Conservation (phyloP, 2,797 vertebrate genomes). For the Picus viridis region DNA sequence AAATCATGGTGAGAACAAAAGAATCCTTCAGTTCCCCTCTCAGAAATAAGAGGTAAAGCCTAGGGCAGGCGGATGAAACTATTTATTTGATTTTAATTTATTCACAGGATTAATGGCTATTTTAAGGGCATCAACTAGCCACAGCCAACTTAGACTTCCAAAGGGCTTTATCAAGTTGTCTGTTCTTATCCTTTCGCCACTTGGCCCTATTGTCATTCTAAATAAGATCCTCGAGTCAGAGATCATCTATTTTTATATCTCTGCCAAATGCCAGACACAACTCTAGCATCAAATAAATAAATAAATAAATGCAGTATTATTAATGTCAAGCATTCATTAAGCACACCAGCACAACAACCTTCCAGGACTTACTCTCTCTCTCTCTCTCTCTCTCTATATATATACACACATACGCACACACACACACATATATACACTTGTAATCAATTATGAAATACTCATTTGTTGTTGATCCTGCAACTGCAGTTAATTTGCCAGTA, state of each 20-base stretch:
- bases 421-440: neutral
- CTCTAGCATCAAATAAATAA: neutral
- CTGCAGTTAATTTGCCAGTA: constrained; percentile 58
- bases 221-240: neutral
- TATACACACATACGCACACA: no score
- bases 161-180: constrained; percentile 17
- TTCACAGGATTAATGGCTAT: neutral
- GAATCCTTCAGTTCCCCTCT: neutral
- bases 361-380: no score
- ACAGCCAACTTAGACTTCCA: neutral
- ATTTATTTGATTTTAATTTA: neutral
- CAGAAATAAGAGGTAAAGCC: neutral
- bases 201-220: constrained; percentile 25
- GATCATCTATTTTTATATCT: neutral
- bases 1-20: neutral
- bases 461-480: constrained; percentile 52
- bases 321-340: constrained; percentile 66
- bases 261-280: neutral
- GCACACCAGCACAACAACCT: constrained; percentile 40
- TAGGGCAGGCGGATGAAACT: neutral
- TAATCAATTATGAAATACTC: constrained; percentile 64
- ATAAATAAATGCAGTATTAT: constrained; percentile 52
- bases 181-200: neutral
- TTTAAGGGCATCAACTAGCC: neutral
- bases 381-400: no score